phyloP scores from a whole-genome alignment of 2,797 vertebrate species.

The Hypotaenidia okinawae region DNA sequence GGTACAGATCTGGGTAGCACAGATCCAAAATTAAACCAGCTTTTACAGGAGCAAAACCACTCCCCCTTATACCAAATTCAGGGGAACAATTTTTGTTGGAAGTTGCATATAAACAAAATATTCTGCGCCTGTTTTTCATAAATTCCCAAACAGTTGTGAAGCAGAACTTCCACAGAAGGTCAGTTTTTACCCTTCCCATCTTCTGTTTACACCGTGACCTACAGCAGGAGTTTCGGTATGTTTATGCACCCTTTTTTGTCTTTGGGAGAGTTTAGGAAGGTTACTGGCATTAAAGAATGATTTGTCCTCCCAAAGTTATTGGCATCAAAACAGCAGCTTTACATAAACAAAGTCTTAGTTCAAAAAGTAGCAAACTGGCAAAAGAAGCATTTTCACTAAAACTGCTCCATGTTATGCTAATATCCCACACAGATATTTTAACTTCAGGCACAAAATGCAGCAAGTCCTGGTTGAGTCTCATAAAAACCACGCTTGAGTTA shows the following conservation, averaged over 20 bases:
- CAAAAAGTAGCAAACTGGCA: neutral
- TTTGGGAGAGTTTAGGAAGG: neutral
- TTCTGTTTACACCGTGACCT: accelerated
- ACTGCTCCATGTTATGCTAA: neutral
- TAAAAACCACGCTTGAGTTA: neutral
- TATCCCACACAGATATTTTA: neutral
- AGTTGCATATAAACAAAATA: neutral
- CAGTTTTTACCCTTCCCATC: neutral
- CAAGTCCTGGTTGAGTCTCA: neutral
- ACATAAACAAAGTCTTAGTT: accelerated
- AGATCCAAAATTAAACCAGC: neutral
- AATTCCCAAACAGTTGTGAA: neutral
- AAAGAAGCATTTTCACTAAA: neutral
- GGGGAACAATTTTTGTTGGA: neutral
- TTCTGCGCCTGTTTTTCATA: neutral
- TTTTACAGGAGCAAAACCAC: neutral
- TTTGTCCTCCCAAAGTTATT: neutral
- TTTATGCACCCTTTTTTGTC: neutral
- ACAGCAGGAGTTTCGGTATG: neutral
- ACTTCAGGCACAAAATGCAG: neutral
- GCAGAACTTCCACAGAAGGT: neutral
- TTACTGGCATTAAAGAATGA: neutral
- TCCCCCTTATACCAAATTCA: neutral
- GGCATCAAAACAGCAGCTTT: neutral
- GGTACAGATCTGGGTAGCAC: neutral